Evolutionary conservation across 2,113 vertebrate species (phyloP).

Genomic region (Seriola aureovittata): DNA sequence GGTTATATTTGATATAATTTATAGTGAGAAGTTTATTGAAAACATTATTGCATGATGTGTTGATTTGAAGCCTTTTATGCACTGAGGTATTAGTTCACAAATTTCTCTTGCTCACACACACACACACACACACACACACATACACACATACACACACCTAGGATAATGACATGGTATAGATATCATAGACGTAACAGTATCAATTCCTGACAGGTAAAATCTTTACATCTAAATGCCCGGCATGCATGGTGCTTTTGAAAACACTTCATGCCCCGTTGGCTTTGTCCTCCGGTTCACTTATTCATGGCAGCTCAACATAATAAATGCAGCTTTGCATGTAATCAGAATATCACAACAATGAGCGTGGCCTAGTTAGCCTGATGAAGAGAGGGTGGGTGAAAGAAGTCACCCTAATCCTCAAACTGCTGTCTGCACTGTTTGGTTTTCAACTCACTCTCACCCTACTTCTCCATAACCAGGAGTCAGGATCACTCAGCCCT

Average conservation of each 20-base stretch:
- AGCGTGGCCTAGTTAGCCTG: conserved; percentile 71
- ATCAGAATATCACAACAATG: conserved; percentile 75
- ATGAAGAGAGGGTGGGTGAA: conserved; percentile 47
- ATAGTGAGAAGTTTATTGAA: neutral
- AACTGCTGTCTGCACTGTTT: conserved; percentile 40
- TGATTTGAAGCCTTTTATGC: neutral
- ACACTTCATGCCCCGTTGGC: conserved; percentile 36
- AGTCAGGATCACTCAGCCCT: conserved; percentile 46
- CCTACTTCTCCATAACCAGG: conserved; percentile 35
- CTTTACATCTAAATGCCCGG: conserved; percentile 40
- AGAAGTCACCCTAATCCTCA: conserved; percentile 70
- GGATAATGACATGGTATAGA: neutral
- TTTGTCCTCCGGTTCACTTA: conserved; percentile 66
- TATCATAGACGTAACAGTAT: neutral
- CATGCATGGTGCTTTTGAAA: conserved; percentile 21
- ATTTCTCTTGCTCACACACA: neutral
- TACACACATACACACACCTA: neutral
- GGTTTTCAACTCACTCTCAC: conserved; percentile 50
- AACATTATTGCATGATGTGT: neutral
- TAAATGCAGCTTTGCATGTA: conserved; percentile 74
- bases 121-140: neutral
- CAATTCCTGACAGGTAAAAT: conserved; percentile 7
- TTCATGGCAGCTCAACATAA: conserved; percentile 54
- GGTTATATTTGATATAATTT: neutral
- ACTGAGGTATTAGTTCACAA: neutral